These are phyloP conservation scores for Subanguina moxae DNA, from an alignment of 1,140 invertebrate species.

Conservation along the genomic window DNA sequence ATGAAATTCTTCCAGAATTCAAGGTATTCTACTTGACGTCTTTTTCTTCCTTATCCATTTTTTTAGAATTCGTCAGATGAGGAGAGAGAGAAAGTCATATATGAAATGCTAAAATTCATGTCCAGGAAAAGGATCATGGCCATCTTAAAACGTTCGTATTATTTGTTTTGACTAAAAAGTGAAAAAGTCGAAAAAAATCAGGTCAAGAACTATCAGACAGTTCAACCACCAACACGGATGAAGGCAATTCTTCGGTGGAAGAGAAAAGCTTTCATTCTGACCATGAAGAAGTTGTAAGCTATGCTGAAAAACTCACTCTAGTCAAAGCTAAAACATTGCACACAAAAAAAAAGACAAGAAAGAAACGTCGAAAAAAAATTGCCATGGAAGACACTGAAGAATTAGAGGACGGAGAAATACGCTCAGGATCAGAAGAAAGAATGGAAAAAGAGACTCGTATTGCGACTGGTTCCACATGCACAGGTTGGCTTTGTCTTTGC, in stretches of 20 bases:
- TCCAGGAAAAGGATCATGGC: slow-evolving; percentile 23
- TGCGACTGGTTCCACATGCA: no score
- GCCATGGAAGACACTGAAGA: background rate
- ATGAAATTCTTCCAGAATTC: slow-evolving; percentile 30
- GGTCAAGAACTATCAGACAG: slow-evolving; percentile 16
- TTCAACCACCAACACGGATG: slow-evolving; percentile 8
- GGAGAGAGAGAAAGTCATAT: slow-evolving; percentile 12
- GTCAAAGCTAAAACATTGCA: no score
- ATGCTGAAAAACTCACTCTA: no score
- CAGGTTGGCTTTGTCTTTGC: no score
- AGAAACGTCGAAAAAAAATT: no score
- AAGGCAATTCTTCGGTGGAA: background rate
- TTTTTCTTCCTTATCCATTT: no score
- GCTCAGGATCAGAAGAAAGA: no score
- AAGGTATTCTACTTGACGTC: slow-evolving; percentile 4
- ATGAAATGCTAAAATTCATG: slow-evolving; percentile 20
- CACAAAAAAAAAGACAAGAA: no score
- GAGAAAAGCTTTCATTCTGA: no score
- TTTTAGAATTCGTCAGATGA: slow-evolving; percentile 18
- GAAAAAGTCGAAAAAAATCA: background rate
- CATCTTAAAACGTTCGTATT: slow-evolving; percentile 5
- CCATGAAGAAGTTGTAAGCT: no score
- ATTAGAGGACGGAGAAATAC: background rate
- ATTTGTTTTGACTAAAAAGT: background rate
- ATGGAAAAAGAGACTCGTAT: no score